Conservation (phyloP, 2,888 invertebrate species). For the Sarcophaga variegata region DNA sequence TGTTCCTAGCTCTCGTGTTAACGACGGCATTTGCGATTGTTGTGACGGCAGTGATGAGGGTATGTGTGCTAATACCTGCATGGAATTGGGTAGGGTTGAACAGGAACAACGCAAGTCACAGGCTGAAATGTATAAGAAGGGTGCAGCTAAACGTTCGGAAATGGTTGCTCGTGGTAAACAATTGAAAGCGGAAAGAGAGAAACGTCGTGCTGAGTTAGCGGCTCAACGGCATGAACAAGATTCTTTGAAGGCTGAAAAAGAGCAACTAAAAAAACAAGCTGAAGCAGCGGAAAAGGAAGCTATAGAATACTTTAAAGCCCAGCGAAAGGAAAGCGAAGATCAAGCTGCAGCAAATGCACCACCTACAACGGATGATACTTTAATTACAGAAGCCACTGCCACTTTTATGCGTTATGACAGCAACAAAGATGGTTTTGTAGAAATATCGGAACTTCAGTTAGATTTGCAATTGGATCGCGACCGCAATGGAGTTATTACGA, state of each 20-base stretch:
- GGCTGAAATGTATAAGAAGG: constrained; percentile 89
- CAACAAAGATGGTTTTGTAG: constrained; percentile 89
- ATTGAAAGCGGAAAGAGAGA: constrained; percentile 88
- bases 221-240: constrained; percentile 90
- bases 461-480: constrained; percentile 93
- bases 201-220: constrained; percentile 87
- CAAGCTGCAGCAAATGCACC: constrained; percentile 85
- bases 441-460: constrained; percentile 86
- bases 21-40: constrained; percentile 97
- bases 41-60: constrained; percentile 92
- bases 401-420: constrained; percentile 91
- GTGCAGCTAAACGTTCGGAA: constrained; percentile 88
- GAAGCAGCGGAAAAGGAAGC: constrained; percentile 90
- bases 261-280: constrained; percentile 86
- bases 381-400: constrained; percentile 86
- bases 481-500: constrained; percentile 92
- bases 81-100: constrained; percentile 90
- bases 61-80: constrained; percentile 89
- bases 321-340: constrained; percentile 85
- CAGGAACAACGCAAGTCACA: constrained; percentile 87
- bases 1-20: constrained; percentile 93
- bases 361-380: constrained; percentile 78
- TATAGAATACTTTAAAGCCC: constrained; percentile 89
- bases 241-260: constrained; percentile 89
- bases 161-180: constrained; percentile 89